These are phyloP conservation scores for Esperia sulphurella DNA, from an alignment of 2,888 invertebrate species.

Conservation along the genomic window DNA sequence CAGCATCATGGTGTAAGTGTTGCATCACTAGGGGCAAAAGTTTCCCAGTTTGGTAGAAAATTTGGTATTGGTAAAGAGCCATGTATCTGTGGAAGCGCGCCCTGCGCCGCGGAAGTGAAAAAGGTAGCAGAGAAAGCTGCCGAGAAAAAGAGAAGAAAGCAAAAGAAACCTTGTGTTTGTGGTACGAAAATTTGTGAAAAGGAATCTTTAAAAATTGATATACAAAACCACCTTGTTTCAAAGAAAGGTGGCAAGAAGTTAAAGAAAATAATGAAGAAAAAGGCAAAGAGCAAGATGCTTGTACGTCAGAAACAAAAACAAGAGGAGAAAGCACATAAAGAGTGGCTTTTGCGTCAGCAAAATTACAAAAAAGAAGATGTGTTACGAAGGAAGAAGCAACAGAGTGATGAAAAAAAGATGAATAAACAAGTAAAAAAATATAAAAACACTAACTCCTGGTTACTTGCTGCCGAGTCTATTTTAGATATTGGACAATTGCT, in stretches of 20 bases:
- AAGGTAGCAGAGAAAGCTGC: not conserved
- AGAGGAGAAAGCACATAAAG: slow-evolving; percentile 1
- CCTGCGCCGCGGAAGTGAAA: slow-evolving; percentile 12
- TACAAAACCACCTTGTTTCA: not conserved
- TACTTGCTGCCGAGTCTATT: slow-evolving; percentile 24
- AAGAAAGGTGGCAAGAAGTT: slow-evolving; percentile 3
- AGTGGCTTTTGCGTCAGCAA: slow-evolving; percentile 6
- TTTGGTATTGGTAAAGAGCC: slow-evolving; percentile 3
- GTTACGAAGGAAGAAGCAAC: slow-evolving; percentile 13
- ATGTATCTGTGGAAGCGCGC: slow-evolving; percentile 17
- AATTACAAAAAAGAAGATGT: slow-evolving; percentile 16
- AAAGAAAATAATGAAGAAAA: slow-evolving; percentile 11
- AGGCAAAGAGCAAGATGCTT: slow-evolving; percentile 11
- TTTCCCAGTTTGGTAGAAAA: not conserved
- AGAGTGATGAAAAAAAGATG: slow-evolving; percentile 13
- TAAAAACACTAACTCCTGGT: slow-evolving; percentile 17
- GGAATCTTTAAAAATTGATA: not conserved
- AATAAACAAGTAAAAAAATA: slow-evolving; percentile 16
- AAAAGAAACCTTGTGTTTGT: slow-evolving; percentile 1
- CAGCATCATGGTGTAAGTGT: not conserved
- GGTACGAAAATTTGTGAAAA: not conserved
- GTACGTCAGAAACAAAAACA: slow-evolving; percentile 1
- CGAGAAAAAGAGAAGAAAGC: slow-evolving; percentile 1
- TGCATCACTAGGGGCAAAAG: not conserved
- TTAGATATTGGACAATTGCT: slow-evolving; percentile 23